Evolutionary conservation across 2,113 vertebrate genomes (phyloP).

Genomic region (Leucoraja erinaceus): DNA sequence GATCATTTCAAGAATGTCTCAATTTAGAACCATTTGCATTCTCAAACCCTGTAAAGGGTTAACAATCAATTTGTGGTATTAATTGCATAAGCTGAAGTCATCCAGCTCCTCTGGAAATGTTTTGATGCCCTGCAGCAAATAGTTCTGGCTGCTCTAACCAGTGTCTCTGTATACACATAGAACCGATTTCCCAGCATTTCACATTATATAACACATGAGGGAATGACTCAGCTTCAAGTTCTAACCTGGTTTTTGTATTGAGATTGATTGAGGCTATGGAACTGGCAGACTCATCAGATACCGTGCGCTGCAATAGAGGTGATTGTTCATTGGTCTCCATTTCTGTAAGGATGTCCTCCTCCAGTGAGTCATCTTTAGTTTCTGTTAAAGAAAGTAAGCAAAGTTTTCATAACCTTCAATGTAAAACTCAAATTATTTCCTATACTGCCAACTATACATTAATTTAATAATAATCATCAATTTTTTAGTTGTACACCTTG

Average conservation of each 20-base stretch:
- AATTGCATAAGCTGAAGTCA: background rate
- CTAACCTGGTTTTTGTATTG: slow-evolving; percentile 78
- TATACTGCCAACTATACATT: background rate
- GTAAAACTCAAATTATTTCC: background rate
- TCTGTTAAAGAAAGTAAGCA: slow-evolving; percentile 48
- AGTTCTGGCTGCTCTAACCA: background rate
- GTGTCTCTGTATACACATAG: background rate
- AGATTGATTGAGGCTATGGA: slow-evolving; percentile 71
- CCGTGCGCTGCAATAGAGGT: slow-evolving; percentile 63
- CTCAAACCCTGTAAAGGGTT: background rate
- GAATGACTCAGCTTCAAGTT: slow-evolving; percentile 18
- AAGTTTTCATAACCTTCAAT: background rate
- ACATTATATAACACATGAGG: background rate
- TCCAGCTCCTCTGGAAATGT: background rate
- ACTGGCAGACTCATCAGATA: slow-evolving; percentile 69
- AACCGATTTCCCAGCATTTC: background rate
- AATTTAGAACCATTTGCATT: background rate
- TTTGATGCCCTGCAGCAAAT: background rate
- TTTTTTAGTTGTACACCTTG: background rate
- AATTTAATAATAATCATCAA: background rate
- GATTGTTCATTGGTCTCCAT: slow-evolving; percentile 60
- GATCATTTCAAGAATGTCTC: background rate
- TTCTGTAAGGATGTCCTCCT: slow-evolving; percentile 56
- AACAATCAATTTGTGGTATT: background rate
- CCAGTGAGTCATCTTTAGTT: slow-evolving; percentile 64